A percentile compares a stretch with the other conserved stretches of the same genome.
phyloP scores from a whole-genome alignment of 2,113 vertebrate species.

The Chitala chitala region DNA sequence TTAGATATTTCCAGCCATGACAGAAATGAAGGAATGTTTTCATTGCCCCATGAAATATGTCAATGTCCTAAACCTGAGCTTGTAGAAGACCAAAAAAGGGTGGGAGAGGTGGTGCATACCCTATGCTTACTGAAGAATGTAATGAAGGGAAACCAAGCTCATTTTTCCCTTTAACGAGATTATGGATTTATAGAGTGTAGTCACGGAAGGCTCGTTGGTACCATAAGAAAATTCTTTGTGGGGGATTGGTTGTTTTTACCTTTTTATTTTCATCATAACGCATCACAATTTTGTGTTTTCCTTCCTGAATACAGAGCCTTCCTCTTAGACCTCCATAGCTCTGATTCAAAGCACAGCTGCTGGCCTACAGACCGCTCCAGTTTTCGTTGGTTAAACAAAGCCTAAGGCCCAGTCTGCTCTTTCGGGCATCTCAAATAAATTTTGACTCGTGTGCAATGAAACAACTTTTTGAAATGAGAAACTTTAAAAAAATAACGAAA shows the following conservation, averaged over 20 bases:
- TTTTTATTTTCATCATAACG: not conserved
- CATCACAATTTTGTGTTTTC: not conserved
- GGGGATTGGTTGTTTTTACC: not conserved
- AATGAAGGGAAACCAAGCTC: not conserved
- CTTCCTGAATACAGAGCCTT: too few relatives aligned
- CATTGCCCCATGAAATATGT: not conserved
- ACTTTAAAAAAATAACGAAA: too few relatives aligned
- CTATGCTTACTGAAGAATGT: not conserved
- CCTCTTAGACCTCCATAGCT: too few relatives aligned
- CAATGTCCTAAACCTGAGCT: not conserved
- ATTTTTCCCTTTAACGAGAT: constrained; percentile 8
- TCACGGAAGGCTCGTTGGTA: not conserved
- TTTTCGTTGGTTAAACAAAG: not conserved
- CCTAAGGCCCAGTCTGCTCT: not conserved
- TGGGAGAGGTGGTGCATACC: too few relatives aligned
- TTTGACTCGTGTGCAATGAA: too few relatives aligned
- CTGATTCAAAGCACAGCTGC: not conserved
- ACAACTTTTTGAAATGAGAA: too few relatives aligned
- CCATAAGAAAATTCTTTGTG: not conserved
- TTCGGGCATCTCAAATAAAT: too few relatives aligned
- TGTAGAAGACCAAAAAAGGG: too few relatives aligned
- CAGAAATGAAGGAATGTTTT: not conserved
- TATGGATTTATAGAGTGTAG: not conserved
- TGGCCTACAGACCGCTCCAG: not conserved
- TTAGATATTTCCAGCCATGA: not conserved